These are phyloP conservation scores for Helicolenus hilgendorfi DNA, from an alignment of 2,797 vertebrate species.

Conservation along the genomic window DNA sequence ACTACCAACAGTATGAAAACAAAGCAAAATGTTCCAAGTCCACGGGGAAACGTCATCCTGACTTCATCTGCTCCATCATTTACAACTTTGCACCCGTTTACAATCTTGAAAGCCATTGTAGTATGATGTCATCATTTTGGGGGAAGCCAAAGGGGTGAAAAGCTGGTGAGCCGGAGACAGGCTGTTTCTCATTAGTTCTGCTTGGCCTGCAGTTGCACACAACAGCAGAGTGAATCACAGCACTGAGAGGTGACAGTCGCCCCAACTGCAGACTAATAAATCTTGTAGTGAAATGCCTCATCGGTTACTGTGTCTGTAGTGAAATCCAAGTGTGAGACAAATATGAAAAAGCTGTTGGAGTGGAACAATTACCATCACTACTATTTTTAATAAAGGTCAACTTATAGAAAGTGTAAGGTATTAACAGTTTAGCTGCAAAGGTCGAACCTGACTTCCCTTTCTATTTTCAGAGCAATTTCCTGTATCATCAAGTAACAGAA, in stretches of 20 bases:
- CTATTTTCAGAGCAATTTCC: neutral
- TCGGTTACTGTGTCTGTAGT: conserved; percentile 16
- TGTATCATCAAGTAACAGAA: neutral
- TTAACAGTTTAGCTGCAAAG: neutral
- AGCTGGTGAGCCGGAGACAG: neutral
- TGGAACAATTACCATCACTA: neutral
- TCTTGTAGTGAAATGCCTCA: conserved; percentile 16
- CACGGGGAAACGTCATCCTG: neutral
- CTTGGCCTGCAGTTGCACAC: conserved; percentile 15
- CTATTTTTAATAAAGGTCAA: neutral
- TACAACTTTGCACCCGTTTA: conserved; percentile 5
- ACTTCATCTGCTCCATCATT: conserved; percentile 9
- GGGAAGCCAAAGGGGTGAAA: conserved; percentile 13
- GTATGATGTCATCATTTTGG: conserved; percentile 62
- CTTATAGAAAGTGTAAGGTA: neutral
- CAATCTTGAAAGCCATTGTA: conserved; percentile 9
- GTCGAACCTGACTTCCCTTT: neutral
- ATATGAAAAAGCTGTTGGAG: neutral
- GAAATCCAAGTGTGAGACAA: neutral
- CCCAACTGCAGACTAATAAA: conserved; percentile 48
- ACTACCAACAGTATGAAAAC: neutral
- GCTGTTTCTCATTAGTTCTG: conserved; percentile 64
- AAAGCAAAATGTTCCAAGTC: neutral
- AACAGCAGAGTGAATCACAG: conserved; percentile 31
- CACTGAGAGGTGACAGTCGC: conserved; percentile 6